phyloP scores from a whole-genome alignment of 2,888 invertebrate genomes.

The Cataglyphis cursor region DNA sequence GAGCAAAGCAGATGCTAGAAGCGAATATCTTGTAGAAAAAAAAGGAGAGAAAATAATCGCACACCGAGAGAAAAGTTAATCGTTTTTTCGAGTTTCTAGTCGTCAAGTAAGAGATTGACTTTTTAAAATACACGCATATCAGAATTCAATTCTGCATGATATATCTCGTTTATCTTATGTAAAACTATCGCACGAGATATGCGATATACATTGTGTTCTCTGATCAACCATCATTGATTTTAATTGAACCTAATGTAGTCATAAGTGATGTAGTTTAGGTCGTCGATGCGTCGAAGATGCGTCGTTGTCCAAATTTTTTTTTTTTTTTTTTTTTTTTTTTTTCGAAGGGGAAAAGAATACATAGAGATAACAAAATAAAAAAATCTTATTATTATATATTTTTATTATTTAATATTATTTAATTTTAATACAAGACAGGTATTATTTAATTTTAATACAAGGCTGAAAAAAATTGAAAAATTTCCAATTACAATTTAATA shows the following conservation, averaged over 20 bases:
- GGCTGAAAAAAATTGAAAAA: background rate
- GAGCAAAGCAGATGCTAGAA: background rate
- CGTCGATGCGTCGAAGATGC: background rate
- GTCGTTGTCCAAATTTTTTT: background rate
- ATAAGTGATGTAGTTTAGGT: background rate
- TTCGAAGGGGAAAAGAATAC: background rate
- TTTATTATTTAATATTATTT: too few species aligned
- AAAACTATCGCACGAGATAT: background rate
- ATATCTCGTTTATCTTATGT: background rate
- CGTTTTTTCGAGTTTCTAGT: background rate
- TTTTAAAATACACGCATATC: background rate
- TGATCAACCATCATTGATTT: constrained; percentile 35
- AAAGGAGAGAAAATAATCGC: background rate
- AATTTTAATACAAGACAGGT: too few species aligned
- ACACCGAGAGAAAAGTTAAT: background rate
- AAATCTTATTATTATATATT: too few species aligned
- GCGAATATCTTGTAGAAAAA: background rate
- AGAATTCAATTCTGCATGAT: background rate
- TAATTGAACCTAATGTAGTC: constrained; percentile 13
- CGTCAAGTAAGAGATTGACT: background rate
- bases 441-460: constrained; percentile 6
- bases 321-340: background rate
- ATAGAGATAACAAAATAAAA: background rate
- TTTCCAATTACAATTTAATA: background rate
- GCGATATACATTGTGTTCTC: background rate